Percentiles rank a stretch among this genome's conserved stretches.
phyloP scores from a whole-genome alignment of 2,113 vertebrate genomes.

The Gnathonemus echidnorhynchus region DNA sequence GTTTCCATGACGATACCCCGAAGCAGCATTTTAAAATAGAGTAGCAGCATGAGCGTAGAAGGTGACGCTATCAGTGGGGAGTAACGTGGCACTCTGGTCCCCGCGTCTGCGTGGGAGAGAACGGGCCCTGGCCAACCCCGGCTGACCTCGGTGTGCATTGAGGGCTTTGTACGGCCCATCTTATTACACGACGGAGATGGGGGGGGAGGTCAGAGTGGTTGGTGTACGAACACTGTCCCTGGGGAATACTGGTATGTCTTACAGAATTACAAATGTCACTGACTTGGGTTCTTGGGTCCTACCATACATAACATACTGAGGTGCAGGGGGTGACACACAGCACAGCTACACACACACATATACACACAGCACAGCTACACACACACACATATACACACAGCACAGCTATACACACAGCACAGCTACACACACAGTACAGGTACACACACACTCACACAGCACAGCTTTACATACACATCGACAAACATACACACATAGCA shows the following conservation, averaged over 20 bases:
- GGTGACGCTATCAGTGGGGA: background rate
- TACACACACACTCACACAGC: too few relatives aligned
- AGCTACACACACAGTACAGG: too few relatives aligned
- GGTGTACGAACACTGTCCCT: background rate
- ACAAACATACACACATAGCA: too few relatives aligned
- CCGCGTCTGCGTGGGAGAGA: background rate
- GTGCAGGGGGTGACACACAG: background rate
- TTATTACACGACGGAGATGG: background rate
- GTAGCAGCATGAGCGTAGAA: background rate
- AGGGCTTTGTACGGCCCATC: background rate
- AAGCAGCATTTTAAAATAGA: constrained; percentile 3
- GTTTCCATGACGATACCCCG: constrained; percentile 10
- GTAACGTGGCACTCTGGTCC: background rate
- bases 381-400: too few relatives aligned
- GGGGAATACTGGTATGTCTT: background rate
- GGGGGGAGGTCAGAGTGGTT: background rate
- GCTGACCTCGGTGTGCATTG: background rate
- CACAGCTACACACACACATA: background rate
- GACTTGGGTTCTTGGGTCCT: background rate
- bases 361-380: too few relatives aligned
- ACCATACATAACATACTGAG: background rate
- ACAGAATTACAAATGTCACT: background rate
- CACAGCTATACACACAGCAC: too few relatives aligned
- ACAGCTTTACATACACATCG: too few relatives aligned
- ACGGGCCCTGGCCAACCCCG: background rate